phyloP scores from a whole-genome alignment of 2,113 vertebrate genomes.

The Antigone vipio region DNA sequence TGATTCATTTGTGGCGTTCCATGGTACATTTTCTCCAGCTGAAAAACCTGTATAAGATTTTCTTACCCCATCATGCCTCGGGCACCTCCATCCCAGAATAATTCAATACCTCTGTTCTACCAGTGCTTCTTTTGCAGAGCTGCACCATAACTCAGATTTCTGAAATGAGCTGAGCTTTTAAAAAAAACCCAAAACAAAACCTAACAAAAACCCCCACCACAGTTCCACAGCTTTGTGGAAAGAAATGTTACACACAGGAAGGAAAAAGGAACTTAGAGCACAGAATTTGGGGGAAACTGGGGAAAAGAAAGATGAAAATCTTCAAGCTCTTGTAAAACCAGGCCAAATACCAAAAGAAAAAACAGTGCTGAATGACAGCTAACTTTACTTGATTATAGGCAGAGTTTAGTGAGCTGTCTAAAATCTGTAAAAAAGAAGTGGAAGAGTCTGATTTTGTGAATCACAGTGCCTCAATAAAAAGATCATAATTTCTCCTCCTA shows the following conservation, averaged over 20 bases:
- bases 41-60: constrained; percentile 1
- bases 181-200: accelerated
- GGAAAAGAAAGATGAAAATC: neutral
- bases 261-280: neutral
- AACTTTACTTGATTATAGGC: neutral
- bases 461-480: neutral
- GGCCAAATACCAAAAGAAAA: neutral
- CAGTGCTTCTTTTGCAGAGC: neutral
- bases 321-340: neutral
- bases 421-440: neutral
- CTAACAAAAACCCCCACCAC: neutral
- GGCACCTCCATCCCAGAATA: neutral
- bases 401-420: neutral
- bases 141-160: neutral
- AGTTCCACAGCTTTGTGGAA: neutral
- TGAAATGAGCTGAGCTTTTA: neutral
- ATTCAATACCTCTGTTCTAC: neutral
- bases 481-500: neutral
- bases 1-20: constrained; percentile 33
- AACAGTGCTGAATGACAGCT: neutral
- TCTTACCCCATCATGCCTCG: neutral
- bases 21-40: constrained; percentile 16
- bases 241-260: neutral
- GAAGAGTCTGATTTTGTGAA: neutral
- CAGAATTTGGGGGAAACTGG: neutral